Evolutionary conservation across 1,140 invertebrate species (phyloP).

Genomic region (Drosophila kepulauana): DNA sequence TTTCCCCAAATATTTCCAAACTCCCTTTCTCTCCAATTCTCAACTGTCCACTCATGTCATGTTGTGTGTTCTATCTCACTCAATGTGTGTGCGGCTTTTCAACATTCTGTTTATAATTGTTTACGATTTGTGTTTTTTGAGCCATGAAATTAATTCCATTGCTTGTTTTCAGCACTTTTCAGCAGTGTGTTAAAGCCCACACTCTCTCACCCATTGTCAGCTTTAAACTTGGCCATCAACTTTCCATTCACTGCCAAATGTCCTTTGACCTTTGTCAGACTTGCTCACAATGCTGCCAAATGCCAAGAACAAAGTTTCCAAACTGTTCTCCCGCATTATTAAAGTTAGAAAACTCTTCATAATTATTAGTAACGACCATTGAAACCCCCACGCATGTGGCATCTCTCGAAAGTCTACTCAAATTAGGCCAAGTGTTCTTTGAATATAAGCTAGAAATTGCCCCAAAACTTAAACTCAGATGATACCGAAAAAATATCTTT

Average conservation of each 20-base stretch:
- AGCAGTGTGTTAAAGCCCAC: conserved; percentile 10
- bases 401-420: neutral
- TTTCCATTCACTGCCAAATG: conserved; percentile 16
- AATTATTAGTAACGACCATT: neutral
- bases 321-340: conserved; percentile 1
- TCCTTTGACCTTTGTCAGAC: conserved; percentile 11
- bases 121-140: conserved; percentile 69
- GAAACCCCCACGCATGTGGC: neutral
- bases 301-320: conserved; percentile 1
- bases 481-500: too few species aligned
- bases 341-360: neutral
- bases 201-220: neutral
- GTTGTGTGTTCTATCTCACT: neutral
- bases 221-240: conserved; percentile 9
- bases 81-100: conserved; percentile 44
- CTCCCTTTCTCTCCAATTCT: neutral
- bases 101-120: conserved; percentile 58
- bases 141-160: conserved; percentile 77
- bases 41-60: conserved; percentile 10
- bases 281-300: conserved; percentile 3
- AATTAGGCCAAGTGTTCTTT: neutral
- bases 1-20: conserved; percentile 9
- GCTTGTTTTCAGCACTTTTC: conserved; percentile 13
- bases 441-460: neutral
- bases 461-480: too few species aligned